A percentile compares a stretch with the other conserved stretches of the same genome.
These are phyloP conservation scores for Campylomormyrus tamandua DNA, from an alignment of 2,113 vertebrate species.

Conservation along the genomic window DNA sequence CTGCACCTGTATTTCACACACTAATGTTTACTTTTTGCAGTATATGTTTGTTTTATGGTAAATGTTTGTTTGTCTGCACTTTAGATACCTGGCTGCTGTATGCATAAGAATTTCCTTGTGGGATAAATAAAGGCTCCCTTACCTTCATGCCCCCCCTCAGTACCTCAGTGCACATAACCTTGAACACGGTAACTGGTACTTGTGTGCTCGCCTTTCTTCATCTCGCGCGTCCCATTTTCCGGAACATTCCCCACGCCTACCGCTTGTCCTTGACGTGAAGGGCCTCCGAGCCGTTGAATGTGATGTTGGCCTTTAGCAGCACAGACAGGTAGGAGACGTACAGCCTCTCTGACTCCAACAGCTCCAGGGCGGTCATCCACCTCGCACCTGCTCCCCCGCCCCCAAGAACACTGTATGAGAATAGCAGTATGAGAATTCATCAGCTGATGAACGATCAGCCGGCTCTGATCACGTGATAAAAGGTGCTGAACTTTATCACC, in stretches of 20 bases:
- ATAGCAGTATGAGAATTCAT: neutral
- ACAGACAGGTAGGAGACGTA: conserved; percentile 88
- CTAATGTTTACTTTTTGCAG: neutral
- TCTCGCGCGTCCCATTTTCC: neutral
- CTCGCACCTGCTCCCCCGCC: conserved; percentile 68
- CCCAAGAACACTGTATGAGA: neutral
- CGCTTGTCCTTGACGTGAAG: conserved; percentile 81
- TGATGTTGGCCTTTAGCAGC: conserved; percentile 89
- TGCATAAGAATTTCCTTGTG: neutral
- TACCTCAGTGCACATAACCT: neutral
- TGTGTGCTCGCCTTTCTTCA: neutral
- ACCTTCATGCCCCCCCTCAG: neutral
- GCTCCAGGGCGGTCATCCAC: conserved; percentile 81
- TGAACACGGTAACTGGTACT: neutral
- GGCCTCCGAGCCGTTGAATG: conserved; percentile 77
- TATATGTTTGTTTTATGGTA: neutral
- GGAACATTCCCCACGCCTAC: conserved; percentile 47
- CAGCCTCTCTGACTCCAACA: conserved; percentile 89
- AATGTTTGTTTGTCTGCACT: neutral
- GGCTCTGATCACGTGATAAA: neutral
- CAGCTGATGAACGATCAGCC: neutral
- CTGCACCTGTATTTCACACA: neutral
- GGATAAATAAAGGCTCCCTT: neutral
- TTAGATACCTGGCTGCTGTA: neutral
- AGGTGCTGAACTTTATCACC: neutral